Conservation (phyloP, 2,888 invertebrate genomes). For the Drosophila kanekoi region DNA sequence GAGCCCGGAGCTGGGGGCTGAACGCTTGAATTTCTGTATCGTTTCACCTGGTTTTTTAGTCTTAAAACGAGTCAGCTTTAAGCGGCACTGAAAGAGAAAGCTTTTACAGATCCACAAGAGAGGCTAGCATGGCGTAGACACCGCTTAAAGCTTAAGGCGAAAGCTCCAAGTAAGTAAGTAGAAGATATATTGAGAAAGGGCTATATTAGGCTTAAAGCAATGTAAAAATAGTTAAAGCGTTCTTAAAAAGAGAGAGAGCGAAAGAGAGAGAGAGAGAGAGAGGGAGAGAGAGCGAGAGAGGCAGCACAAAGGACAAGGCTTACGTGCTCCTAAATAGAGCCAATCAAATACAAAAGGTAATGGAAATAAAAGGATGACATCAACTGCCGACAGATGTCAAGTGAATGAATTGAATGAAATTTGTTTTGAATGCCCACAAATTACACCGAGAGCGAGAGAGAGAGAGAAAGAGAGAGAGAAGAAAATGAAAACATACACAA, state of each 20-base stretch:
- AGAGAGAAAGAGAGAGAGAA: too few species aligned
- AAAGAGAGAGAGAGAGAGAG: not conserved
- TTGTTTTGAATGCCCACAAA: not conserved
- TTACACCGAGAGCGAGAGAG: not conserved
- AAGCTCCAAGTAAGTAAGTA: too few species aligned
- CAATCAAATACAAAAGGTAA: not conserved
- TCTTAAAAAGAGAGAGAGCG: too few species aligned
- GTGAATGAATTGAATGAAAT: conserved; percentile 27
- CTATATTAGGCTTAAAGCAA: too few species aligned
- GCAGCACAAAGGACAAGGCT: not conserved
- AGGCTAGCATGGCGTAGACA: too few species aligned
- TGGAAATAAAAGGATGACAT: conserved; percentile 1
- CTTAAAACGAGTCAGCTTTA: conserved; percentile 25
- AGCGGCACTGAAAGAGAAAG: not conserved
- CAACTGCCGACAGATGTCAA: conserved; percentile 41
- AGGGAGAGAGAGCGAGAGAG: not conserved
- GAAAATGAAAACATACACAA: conserved; percentile 3
- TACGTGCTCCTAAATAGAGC: not conserved
- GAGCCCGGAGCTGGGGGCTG: conserved; percentile 32
- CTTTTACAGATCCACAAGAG: too few species aligned
- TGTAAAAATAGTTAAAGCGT: too few species aligned
- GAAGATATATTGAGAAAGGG: too few species aligned
- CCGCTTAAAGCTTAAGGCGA: too few species aligned
- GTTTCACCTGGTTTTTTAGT: not conserved
- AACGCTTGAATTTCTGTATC: conserved; percentile 2